Evolutionary conservation across 2,888 invertebrate species (phyloP).

Genomic region (Leucozona laternaria): DNA sequence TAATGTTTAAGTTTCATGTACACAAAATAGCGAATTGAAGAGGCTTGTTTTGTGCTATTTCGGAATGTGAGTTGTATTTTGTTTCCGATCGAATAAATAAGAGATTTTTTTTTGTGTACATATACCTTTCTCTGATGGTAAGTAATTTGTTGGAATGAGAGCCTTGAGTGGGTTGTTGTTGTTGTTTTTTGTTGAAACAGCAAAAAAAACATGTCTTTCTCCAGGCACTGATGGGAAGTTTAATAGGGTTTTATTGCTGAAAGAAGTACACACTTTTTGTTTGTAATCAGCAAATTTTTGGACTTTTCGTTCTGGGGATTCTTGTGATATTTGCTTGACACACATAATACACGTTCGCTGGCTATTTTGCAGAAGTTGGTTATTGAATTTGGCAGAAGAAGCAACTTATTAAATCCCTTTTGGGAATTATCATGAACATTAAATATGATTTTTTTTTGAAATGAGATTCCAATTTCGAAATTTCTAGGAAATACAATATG

Average conservation of each 20-base stretch:
- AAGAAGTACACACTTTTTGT: background rate
- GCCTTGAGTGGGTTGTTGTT: background rate
- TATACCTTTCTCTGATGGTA: background rate
- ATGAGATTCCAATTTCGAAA: background rate
- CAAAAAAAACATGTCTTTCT: background rate
- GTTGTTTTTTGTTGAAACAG: background rate
- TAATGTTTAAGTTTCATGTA: slow-evolving; percentile 6
- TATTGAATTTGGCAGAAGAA: background rate
- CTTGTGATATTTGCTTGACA: slow-evolving; percentile 7
- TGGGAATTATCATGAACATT: background rate
- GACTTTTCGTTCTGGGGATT: background rate
- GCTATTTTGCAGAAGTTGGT: background rate
- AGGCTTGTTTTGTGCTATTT: slow-evolving; percentile 20
- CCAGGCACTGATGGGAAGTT: background rate
- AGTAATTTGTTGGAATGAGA: background rate
- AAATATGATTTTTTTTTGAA: background rate
- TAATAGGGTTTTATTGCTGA: slow-evolving; percentile 15
- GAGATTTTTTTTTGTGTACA: background rate
- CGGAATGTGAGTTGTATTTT: slow-evolving; percentile 34
- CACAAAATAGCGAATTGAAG: slow-evolving; percentile 16
- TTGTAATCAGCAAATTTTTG: slow-evolving; percentile 10
- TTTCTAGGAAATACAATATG: background rate
- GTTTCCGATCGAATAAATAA: slow-evolving; percentile 39
- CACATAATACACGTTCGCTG: background rate
- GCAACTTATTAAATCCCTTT: background rate